Base-by-base conservation (phyloP, 1,140 invertebrate species). In the Amphibalanus amphitrite region DNA sequence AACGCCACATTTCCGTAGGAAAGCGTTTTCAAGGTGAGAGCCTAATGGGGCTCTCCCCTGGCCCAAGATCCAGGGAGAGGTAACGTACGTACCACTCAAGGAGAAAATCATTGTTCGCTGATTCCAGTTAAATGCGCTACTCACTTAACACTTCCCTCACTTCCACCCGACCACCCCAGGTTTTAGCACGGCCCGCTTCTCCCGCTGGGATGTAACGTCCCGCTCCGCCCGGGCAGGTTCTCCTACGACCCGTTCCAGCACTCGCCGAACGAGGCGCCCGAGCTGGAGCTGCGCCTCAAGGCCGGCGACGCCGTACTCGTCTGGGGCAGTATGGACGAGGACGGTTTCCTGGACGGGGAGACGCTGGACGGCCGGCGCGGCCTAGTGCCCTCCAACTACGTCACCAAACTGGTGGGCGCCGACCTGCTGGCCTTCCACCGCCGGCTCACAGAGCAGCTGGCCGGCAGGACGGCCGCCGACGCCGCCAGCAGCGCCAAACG, bases 281-380 rank as follows among this genome's bases (percentile, higher is more conserved):
- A n/a, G n/a, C n/a, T n/a, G 59, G 97, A 99, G 79, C 80, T 99
- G 70, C 87, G 89, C 29, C 87, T 99, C 33, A 91, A 89, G 76
- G 90, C 94, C 75, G 97, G 96, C 1, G 97, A 99, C 82, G 98
- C 98, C 81, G 83, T 99, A 26, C 82, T 98, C 28, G 92, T 98
- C 28, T 96, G 93, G 90, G 38, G 6, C 38, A 17, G 17, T 17
- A 38, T 38, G 38, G 38, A 38, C 38, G 70, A 87, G 76, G 94
- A 96, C 80, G 94, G 92, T 47, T 98, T 97, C 80, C 88, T 93
- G 77, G 93, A 97, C 79, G 97, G 95, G 0, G 95, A 99, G 82
- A 85, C 94, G 25, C 82, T 99, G 71, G 93, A 98, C 79, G 96
- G 96, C 17, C 84, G 92, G 72, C 85, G 92, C 72, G 97, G 97